These are phyloP conservation scores for Psophia crepitans DNA, from an alignment of 2,113 vertebrate species.

Conservation along the genomic window DNA sequence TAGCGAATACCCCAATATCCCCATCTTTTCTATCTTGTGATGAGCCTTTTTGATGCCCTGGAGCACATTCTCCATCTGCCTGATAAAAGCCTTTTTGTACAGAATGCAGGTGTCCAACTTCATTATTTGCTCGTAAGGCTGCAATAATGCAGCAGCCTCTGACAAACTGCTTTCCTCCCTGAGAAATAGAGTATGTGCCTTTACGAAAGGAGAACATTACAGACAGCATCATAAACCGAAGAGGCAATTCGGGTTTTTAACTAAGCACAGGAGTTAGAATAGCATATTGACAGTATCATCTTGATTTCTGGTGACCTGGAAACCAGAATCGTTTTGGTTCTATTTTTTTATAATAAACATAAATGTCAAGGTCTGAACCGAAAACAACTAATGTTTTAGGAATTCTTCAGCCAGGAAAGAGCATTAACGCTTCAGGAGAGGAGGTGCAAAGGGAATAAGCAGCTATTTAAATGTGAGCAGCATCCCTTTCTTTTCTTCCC, in stretches of 20 bases:
- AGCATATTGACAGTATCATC: background rate
- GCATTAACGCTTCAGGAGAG: constrained; percentile 43
- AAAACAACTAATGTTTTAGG: constrained; percentile 5
- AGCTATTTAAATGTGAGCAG: constrained; percentile 61
- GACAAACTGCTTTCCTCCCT: background rate
- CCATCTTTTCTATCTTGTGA: background rate
- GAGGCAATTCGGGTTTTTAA: background rate
- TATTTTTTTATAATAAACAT: background rate
- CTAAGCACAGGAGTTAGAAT: constrained; percentile 16
- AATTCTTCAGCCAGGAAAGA: constrained; percentile 28
- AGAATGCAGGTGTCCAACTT: constrained; percentile 42
- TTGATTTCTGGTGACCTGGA: background rate
- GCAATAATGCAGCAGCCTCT: constrained; percentile 9
- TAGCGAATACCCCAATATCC: background rate
- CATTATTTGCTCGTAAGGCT: constrained; percentile 17
- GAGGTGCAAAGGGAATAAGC: constrained; percentile 53
- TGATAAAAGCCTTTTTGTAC: constrained; percentile 53
- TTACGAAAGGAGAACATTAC: constrained; percentile 8
- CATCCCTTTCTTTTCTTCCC: background rate
- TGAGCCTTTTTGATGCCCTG: constrained; percentile 17
- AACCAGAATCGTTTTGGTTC: background rate
- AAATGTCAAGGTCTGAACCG: background rate
- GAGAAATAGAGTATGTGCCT: background rate
- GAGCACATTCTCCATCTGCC: constrained; percentile 51
- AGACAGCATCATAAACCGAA: background rate